Evolutionary conservation across 1,140 invertebrate species (phyloP), one percentile per base, ranked within the genome.

Genomic region (Carposina sasakii): DNA sequence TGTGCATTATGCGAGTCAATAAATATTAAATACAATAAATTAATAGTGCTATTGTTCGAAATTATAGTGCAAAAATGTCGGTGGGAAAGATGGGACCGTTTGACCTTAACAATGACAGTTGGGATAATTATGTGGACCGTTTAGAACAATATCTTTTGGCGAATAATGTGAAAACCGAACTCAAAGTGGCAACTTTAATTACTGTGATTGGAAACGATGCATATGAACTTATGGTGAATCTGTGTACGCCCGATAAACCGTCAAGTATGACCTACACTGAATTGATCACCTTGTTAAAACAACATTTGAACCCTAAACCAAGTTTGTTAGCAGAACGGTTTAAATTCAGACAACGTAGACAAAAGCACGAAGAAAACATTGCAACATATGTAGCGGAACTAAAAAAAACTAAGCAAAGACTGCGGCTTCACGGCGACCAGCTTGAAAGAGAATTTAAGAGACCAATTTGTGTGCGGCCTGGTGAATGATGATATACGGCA

Each of bases 301-400:
- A 54, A 12, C 59, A 72, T 52, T 51, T 71, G 34, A 13, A 64
- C 5, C 34, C 34, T 15, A 37, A 37, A 37, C 34, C 15, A 4
- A 37, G 13, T 37, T 3, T 19, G n/a, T 17, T 37, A 19, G 34
- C 34, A 6, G 61, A 71, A 48, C 13, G 66, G 10, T 70, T 56
- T 17, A 63, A 57, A 30, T 71, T 74, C 33, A 63, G 60, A 34
- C 52, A 67, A 40, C 47, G 56, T 0, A 48, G 47, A 24, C 55
- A 67, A 44, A 17, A 36, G 3, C 0, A n/a, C 1, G 34, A 28
- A 2, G 57, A 66, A 39, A n/a, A 31, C 2, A 44, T 66, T 2
- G 15, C 51, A 0, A 40, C 62, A 13, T 66, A 54, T 45, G 30
- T 48, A 2, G 56, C 52, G 19, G 44, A 42, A 41, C 30, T 59